phyloP scores from a whole-genome alignment of 2,888 invertebrate genomes.

The Drosophila rellima region DNA sequence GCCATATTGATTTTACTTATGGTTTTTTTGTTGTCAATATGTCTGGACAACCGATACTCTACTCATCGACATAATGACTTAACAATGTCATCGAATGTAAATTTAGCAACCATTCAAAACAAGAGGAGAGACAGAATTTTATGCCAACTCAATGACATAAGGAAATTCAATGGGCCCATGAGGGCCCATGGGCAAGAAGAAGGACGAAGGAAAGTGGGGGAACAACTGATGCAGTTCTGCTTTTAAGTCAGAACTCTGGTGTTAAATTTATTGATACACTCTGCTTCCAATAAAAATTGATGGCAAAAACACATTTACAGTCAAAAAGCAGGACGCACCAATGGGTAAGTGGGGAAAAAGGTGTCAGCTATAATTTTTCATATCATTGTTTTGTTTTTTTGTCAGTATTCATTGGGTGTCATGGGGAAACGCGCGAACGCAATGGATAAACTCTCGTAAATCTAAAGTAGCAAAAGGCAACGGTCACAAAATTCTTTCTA shows the following conservation, averaged over 20 bases:
- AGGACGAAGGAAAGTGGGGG: not conserved
- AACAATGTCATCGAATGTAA: slow-evolving; percentile 26
- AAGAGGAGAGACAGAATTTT: slow-evolving; percentile 40
- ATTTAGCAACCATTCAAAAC: slow-evolving; percentile 35
- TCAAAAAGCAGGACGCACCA: slow-evolving; percentile 26
- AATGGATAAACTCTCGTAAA: slow-evolving; percentile 59
- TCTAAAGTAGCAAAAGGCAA: slow-evolving; percentile 58
- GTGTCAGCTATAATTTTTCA: slow-evolving; percentile 76
- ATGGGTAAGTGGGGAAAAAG: not conserved
- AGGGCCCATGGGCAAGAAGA: slow-evolving; percentile 26
- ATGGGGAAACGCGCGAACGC: slow-evolving; percentile 61
- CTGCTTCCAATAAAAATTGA: slow-evolving; percentile 79
- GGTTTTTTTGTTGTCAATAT: slow-evolving; percentile 14
- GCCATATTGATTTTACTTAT: slow-evolving; percentile 65
- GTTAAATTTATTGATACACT: slow-evolving; percentile 80
- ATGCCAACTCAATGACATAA: slow-evolving; percentile 53
- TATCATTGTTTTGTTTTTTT: slow-evolving; percentile 73
- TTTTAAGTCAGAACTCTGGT: slow-evolving; percentile 66
- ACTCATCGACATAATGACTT: slow-evolving; percentile 3
- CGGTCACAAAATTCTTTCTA: slow-evolving; percentile 58
- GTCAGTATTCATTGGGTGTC: slow-evolving; percentile 26
- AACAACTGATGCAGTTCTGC: slow-evolving; percentile 58
- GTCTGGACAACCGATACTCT: not conserved
- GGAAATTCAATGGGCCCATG: slow-evolving; percentile 57
- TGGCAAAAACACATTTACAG: slow-evolving; percentile 75